phyloP scores from a whole-genome alignment of 2,113 vertebrate genomes.

The Rattus rattus region DNA sequence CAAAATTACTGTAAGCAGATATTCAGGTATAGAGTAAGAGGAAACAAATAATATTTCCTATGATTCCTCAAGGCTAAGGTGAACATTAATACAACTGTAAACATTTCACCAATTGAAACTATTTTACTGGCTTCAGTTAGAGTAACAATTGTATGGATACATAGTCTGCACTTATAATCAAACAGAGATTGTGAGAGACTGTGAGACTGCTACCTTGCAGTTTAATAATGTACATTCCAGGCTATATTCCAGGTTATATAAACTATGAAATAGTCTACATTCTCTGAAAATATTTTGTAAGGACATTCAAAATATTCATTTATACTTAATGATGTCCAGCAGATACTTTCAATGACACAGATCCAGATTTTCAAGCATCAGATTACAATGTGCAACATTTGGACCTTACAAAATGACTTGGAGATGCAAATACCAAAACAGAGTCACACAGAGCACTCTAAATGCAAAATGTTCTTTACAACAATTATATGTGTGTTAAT shows the following conservation, averaged over 20 bases:
- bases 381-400: neutral
- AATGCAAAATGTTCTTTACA: neutral
- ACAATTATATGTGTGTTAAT: neutral
- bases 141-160: neutral
- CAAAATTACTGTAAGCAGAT: conserved; percentile 68
- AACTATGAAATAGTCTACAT: neutral
- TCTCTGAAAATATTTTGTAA: neutral
- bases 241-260: neutral
- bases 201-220: neutral
- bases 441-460: neutral
- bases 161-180: neutral
- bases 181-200: neutral
- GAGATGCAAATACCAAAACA: neutral
- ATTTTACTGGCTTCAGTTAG: neutral
- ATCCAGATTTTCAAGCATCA: neutral
- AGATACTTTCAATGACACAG: neutral
- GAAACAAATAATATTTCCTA: neutral
- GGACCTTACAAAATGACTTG: neutral
- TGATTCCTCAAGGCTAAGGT: neutral
- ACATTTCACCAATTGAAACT: neutral
- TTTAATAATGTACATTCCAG: neutral
- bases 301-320: neutral
- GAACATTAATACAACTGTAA: neutral
- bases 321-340: neutral
- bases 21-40: neutral